Percentiles rank a stretch among this genome's conserved stretches.
Conservation (phyloP, 2,797 vertebrate species). For the Sitta carolinensis region DNA sequence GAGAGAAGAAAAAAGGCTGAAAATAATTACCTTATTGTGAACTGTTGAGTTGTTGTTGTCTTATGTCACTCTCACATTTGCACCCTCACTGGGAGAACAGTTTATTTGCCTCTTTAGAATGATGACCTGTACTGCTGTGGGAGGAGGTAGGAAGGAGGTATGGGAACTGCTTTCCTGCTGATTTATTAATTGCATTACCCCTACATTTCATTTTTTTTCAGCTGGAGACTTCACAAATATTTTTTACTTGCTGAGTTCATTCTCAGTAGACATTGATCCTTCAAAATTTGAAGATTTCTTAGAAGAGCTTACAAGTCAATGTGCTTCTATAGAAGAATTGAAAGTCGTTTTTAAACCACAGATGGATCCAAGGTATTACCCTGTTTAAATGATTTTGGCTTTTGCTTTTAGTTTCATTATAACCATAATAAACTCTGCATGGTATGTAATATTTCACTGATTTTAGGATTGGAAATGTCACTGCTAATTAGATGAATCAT, state of each 20-base stretch:
- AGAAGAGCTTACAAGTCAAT: constrained; percentile 77
- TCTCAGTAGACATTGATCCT: constrained; percentile 64
- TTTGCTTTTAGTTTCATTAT: neutral
- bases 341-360: constrained; percentile 86
- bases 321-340: constrained; percentile 90
- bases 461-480: neutral
- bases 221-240: constrained; percentile 96
- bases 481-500: neutral
- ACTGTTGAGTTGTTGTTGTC: neutral
- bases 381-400: neutral
- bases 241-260: constrained; percentile 86
- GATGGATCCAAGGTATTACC: constrained; percentile 90
- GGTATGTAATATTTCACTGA: neutral
- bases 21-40: neutral
- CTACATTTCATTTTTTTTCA: constrained; percentile 47
- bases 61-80: neutral
- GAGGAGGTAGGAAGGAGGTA: neutral
- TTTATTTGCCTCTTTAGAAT: neutral
- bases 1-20: neutral
- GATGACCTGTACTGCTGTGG: neutral
- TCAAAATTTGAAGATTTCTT: constrained; percentile 75
- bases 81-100: neutral
- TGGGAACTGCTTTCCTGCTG: neutral
- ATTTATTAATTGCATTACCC: neutral
- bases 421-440: neutral